Evolutionary conservation across 2,113 vertebrate species (phyloP), one percentile per base, ranked within the genome.

Genomic region (Psammodynastes pulverulentus): DNA sequence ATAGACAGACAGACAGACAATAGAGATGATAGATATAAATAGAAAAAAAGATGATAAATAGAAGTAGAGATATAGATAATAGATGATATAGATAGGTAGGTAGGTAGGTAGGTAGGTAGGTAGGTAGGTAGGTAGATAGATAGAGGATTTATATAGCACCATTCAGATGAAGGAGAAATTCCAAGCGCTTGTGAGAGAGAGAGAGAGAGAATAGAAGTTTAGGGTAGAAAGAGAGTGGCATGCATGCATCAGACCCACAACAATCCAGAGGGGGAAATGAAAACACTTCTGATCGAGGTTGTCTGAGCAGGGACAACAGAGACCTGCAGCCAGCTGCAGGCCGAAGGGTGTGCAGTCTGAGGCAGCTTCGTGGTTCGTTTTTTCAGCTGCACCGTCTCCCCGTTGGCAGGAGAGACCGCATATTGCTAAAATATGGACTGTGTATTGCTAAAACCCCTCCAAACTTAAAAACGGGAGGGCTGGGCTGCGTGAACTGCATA

Each of bases 281-380:
- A 45, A 86, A 4, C 9, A 1, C 0, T 19, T 0, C 6, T 0
- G 46, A 3, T 0, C 0, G 4, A 58, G 29, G 19, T 7, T 4
- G 0, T n/a, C 51, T 1, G 62, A 45, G 21, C 0, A 1, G 15
- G 3, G 46, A 2, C 87, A 15, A 23, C 15, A 0, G 9, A n/a
- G 48, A 54, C 85, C 43, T 9, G 29, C 46, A 84, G 34, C 87
- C 52, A 17, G 34, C 46, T 58, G 67, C 53, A 62, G n/a, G 8
- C 8, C 13, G 23, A 72, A 92, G 21, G 39, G 13, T 21, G 13
- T 21, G 46, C 84, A 12, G n/a, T 3, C 49, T 43, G 86, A 90
- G 48, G 58, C 58, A 84, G 56, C 46, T 12, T 24, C 23, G 46
- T n/a, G 24, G 43, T 34, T 51, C 1, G 17, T 34, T n/a, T 34